A percentile compares a stretch with the other conserved stretches of the same genome.
Conservation (phyloP, 2,888 invertebrate species). For the Falcaria lacertinaria region DNA sequence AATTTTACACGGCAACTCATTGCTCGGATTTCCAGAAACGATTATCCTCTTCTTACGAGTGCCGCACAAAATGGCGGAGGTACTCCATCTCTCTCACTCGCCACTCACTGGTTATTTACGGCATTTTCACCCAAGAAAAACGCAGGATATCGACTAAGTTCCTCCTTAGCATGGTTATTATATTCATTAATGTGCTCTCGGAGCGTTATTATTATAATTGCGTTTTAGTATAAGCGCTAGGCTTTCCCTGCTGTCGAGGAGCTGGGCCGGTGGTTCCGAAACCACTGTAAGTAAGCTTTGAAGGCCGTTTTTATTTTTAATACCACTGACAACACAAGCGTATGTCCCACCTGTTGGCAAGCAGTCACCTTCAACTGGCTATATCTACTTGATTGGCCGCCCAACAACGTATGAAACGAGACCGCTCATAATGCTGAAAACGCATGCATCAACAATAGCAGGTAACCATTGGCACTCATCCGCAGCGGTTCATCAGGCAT, state of each 20-base stretch:
- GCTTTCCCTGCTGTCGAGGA: neutral
- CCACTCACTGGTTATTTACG: slow-evolving; percentile 48
- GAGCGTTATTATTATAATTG: slow-evolving; percentile 1
- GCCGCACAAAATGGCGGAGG: slow-evolving; percentile 36
- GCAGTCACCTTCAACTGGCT: no score
- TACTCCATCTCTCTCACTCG: slow-evolving; percentile 23
- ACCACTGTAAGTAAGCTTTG: no score
- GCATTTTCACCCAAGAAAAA: slow-evolving; percentile 40
- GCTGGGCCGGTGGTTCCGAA: neutral
- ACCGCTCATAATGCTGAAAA: no score
- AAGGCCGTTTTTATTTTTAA: no score
- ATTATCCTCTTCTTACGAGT: slow-evolving; percentile 43
- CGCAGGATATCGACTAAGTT: slow-evolving; percentile 5
- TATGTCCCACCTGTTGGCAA: no score
- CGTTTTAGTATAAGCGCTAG: neutral
- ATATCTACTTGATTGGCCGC: no score
- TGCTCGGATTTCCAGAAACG: slow-evolving; percentile 21
- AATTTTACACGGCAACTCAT: slow-evolving; percentile 13
- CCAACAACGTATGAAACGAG: no score
- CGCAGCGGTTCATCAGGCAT: no score
- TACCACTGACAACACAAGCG: no score
- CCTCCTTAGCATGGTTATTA: neutral
- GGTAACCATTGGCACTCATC: no score
- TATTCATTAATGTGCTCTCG: neutral
- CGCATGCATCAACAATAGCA: no score